These are phyloP conservation scores for Acrossocheilus wenchowensis DNA, from an alignment of 2,797 vertebrate genomes.

Conservation along the genomic window DNA sequence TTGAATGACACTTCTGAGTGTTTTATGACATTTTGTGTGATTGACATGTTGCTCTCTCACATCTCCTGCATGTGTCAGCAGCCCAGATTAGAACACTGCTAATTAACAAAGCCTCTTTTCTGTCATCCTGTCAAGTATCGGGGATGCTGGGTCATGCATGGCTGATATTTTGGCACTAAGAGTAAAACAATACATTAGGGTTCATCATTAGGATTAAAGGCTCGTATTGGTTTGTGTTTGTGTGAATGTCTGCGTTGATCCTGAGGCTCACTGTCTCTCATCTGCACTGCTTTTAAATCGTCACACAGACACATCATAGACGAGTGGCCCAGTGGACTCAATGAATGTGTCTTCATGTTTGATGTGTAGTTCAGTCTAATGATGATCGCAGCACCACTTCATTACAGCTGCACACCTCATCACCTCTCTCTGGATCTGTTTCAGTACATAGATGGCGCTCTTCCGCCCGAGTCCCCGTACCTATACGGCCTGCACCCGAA, in stretches of 20 bases:
- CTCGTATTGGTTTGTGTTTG: not conserved
- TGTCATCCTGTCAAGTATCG: not conserved
- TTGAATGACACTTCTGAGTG: not conserved
- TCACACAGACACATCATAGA: not conserved
- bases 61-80: not conserved
- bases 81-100: not conserved
- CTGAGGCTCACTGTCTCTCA: slow-evolving; percentile 6
- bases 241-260: slow-evolving; percentile 20
- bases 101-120: not conserved
- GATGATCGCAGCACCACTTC: not conserved
- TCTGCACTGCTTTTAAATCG: slow-evolving; percentile 2
- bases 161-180: not conserved
- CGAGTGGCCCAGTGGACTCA: not conserved
- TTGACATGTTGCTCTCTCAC: not conserved
- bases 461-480: slow-evolving; percentile 90
- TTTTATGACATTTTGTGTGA: not conserved
- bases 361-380: slow-evolving; percentile 10
- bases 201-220: not conserved
- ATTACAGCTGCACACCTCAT: not conserved
- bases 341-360: not conserved
- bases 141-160: not conserved
- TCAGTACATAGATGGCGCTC: slow-evolving; percentile 87
- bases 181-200: not conserved
- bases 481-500: slow-evolving; percentile 95
- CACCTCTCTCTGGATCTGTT: slow-evolving; percentile 6